Conservation (phyloP, 2,888 invertebrate species). For the Cerceris rybyensis region DNA sequence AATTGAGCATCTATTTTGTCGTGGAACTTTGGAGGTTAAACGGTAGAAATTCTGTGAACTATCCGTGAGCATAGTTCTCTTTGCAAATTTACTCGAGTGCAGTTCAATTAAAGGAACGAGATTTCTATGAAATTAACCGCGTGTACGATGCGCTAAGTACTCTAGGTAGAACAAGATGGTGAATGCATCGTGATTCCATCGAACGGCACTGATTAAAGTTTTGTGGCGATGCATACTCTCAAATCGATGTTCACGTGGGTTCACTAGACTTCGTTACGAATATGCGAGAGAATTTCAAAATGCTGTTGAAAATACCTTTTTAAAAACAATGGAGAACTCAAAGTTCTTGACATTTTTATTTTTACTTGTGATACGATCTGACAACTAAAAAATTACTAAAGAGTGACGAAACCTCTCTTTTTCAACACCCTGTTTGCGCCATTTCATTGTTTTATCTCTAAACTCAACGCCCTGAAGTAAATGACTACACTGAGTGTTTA, state of each 20-base stretch:
- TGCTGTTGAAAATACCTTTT: too few relatives aligned
- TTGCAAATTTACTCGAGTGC: slow-evolving; percentile 16
- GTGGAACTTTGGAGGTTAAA: background rate
- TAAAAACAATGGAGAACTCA: too few relatives aligned
- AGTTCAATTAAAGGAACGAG: slow-evolving; percentile 40
- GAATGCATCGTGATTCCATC: slow-evolving; percentile 12
- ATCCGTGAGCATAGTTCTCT: slow-evolving; percentile 5
- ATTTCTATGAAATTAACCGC: slow-evolving; percentile 48
- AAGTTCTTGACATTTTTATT: too few relatives aligned
- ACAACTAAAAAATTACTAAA: too few relatives aligned
- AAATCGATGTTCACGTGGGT: background rate
- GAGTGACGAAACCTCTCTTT: too few relatives aligned
- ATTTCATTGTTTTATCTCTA: too few relatives aligned
- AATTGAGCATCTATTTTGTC: background rate
- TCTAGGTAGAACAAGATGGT: background rate
- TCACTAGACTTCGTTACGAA: background rate
- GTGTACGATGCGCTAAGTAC: slow-evolving; percentile 27
- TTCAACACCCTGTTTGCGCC: too few relatives aligned
- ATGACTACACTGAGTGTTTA: too few relatives aligned
- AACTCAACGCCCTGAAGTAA: too few relatives aligned
- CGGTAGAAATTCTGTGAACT: background rate
- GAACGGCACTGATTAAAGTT: slow-evolving; percentile 19
- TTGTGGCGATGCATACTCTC: slow-evolving; percentile 2
- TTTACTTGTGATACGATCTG: too few relatives aligned
- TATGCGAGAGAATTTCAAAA: too few relatives aligned